Percentiles rank a stretch among this genome's conserved stretches.
Evolutionary conservation across 2,888 invertebrate genomes (phyloP).

Genomic region (Ptilodon capucinus): DNA sequence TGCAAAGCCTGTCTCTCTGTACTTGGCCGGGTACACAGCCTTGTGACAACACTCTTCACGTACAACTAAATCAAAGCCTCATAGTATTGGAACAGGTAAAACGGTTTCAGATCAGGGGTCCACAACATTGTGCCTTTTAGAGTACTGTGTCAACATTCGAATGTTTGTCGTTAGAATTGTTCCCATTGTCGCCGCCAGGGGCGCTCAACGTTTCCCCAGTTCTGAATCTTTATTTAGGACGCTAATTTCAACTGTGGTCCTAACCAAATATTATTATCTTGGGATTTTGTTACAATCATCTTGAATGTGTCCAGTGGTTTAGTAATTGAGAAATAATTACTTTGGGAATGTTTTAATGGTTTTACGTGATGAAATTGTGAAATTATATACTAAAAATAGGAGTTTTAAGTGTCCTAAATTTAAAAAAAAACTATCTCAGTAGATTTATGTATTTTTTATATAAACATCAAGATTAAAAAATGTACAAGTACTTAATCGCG

Average conservation of each 20-base stretch:
- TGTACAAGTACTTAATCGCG: no score
- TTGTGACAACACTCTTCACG: background rate
- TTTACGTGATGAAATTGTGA: background rate
- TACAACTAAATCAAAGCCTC: conserved; percentile 11
- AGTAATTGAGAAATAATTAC: conserved; percentile 17
- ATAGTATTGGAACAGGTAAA: conserved; percentile 56
- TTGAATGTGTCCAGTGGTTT: conserved; percentile 1
- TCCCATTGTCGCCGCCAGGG: conserved; percentile 34
- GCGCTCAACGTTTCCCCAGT: conserved; percentile 40
- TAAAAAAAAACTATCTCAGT: no score
- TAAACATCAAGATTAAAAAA: no score
- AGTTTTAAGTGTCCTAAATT: no score
- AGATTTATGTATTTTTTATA: no score
- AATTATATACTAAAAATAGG: background rate
- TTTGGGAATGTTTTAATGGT: background rate
- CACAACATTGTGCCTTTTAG: conserved; percentile 50
- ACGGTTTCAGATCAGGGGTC: conserved; percentile 49
- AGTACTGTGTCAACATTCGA: conserved; percentile 55
- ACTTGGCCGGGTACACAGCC: background rate
- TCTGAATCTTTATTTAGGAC: conserved; percentile 41
- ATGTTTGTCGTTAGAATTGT: conserved; percentile 32
- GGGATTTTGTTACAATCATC: conserved; percentile 13
- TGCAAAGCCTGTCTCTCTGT: no score
- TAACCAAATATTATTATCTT: conserved; percentile 30
- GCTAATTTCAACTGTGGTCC: conserved; percentile 30